These are phyloP conservation scores for Cheilosia vulpina DNA, from an alignment of 2,888 invertebrate species.

Conservation along the genomic window DNA sequence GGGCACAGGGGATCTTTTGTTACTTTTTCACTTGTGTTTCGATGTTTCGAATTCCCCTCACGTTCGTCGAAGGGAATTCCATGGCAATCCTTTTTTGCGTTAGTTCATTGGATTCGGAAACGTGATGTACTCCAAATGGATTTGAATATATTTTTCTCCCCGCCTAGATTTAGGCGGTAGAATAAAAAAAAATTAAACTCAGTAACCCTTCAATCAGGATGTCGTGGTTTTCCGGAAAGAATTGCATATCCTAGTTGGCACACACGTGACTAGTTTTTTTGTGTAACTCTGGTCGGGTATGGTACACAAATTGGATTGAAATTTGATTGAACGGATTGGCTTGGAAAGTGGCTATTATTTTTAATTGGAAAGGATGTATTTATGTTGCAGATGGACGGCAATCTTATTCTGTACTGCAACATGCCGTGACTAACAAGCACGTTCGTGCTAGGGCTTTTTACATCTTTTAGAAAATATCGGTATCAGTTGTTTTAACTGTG, in stretches of 20 bases:
- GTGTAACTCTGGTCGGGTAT: too few species aligned
- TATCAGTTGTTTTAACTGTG: too few species aligned
- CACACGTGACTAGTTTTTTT: conserved; percentile 30
- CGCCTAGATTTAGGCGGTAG: background rate
- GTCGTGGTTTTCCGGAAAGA: conserved; percentile 20
- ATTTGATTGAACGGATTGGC: background rate
- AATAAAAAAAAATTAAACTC: conserved; percentile 5
- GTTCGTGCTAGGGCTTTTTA: too few species aligned
- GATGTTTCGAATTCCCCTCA: conserved; percentile 37
- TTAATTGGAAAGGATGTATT: too few species aligned
- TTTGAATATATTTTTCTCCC: background rate
- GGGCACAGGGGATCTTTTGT: background rate
- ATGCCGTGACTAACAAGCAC: too few species aligned
- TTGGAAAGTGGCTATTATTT: background rate
- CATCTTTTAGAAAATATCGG: too few species aligned
- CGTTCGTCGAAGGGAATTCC: conserved; percentile 20
- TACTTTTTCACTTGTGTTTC: background rate
- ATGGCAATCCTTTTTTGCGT: conserved; percentile 23
- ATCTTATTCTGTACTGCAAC: too few species aligned
- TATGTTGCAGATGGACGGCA: too few species aligned
- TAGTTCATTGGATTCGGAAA: conserved; percentile 12
- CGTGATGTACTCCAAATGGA: conserved; percentile 48
- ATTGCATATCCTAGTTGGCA: conserved; percentile 22
- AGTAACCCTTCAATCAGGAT: conserved; percentile 34
- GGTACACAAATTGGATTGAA: too few species aligned